Base-by-base conservation (phyloP, 2,888 invertebrate genomes). In the Endomychus coccineus region DNA sequence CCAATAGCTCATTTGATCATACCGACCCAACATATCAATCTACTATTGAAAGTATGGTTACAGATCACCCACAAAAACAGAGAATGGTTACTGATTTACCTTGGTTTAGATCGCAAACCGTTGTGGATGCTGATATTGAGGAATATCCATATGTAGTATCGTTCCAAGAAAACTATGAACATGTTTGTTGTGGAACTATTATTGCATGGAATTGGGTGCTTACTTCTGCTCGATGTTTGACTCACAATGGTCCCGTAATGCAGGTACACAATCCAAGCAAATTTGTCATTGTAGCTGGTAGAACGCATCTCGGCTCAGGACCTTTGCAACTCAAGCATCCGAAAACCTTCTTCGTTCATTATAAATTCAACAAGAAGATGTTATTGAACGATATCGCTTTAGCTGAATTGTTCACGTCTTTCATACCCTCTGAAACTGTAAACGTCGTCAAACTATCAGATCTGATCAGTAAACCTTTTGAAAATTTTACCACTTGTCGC, bases 91-190 rank as follows among this genome's bases (percentile, higher is more conserved):
- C n/a, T n/a, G n/a, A n/a, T n/a, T n/a, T n/a, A n/a, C n/a, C n/a
- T n/a, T n/a, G n/a, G n/a, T n/a, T n/a, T n/a, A n/a, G n/a, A n/a
- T n/a, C n/a, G n/a, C n/a, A n/a, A n/a, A n/a, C n/a, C n/a, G n/a
- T n/a, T n/a, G n/a, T n/a, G n/a, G n/a, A 7, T 6, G 16, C 12
- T 3, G 23, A 32, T 9, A 32, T 32, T 16, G 16, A 23, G n/a
- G 23, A 32, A 3, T 14, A 27, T n/a, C 34, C 34, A 12, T 34
- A 34, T 10, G 13, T 34, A 4, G 34, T 34, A 2, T 34, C 34
- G 6, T 19, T 34, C 7, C 25, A 17, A 10, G 27, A 10, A 12
- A 24, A 27, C 2, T 19, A 25, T 19, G 19, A 25, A 10, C 34
- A 34, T 27, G 14, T 24, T n/a, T 34, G 34, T 13, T 34, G 25